Conservation (phyloP, 2,888 invertebrate genomes). For the Limnephilus rhombicus region DNA sequence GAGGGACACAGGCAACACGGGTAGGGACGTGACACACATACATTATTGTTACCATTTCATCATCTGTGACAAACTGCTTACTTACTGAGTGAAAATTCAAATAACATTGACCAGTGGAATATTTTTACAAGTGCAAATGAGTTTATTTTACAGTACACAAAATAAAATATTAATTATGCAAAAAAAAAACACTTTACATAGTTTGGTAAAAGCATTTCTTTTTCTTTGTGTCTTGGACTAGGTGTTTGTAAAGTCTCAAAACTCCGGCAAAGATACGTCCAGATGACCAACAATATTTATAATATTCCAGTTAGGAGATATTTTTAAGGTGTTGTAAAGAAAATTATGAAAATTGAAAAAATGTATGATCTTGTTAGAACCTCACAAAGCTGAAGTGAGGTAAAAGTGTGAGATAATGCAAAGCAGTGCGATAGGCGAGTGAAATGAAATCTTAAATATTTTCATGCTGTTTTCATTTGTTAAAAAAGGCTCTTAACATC, state of each 20-base stretch:
- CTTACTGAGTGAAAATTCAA: constrained; percentile 15
- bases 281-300: background rate
- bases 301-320: background rate
- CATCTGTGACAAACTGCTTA: constrained; percentile 22
- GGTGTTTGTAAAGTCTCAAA: background rate
- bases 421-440: constrained; percentile 38
- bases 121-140: constrained; percentile 9
- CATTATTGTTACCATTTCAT: background rate
- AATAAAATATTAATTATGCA: background rate
- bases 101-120: constrained; percentile 1
- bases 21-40: background rate
- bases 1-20: constrained; percentile 37
- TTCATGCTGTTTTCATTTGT: constrained; percentile 17
- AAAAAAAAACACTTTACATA: background rate
- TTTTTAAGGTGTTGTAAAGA: background rate
- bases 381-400: constrained; percentile 16
- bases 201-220: background rate
- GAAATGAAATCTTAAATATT: background rate
- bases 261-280: background rate
- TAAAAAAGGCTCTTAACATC: background rate
- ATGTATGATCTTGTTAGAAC: constrained; percentile 23
- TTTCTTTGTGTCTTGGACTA: background rate
- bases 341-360: background rate
- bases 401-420: constrained; percentile 28
- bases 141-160: background rate